These are phyloP conservation scores for Chrysocyon brachyurus DNA, from an alignment of 2,797 vertebrate genomes.

Conservation along the genomic window DNA sequence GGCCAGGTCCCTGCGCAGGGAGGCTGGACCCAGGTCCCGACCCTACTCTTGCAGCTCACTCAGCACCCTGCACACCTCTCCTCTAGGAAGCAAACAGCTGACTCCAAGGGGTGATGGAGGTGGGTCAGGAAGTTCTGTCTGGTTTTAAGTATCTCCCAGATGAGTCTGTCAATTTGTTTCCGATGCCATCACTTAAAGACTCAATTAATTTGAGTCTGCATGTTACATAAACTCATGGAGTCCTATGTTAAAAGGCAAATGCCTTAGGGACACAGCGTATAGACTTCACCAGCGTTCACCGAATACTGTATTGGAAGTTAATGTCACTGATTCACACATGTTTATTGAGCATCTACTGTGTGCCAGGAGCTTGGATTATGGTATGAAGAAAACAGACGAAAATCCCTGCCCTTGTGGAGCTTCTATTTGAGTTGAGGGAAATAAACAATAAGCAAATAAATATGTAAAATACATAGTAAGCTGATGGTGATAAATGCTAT, in stretches of 20 bases:
- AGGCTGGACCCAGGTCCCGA: not conserved
- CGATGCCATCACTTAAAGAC: not conserved
- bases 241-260: not conserved
- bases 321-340: not conserved
- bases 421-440: not conserved
- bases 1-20: rapidly evolving
- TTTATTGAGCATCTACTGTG: not conserved
- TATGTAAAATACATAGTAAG: not conserved
- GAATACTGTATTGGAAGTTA: not conserved
- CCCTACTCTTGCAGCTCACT: not conserved
- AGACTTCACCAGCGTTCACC: not conserved
- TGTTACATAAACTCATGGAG: not conserved
- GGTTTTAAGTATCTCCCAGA: not conserved
- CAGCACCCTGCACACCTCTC: rapidly evolving
- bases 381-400: too few relatives aligned
- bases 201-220: not conserved
- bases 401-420: not conserved
- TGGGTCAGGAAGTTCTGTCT: not conserved
- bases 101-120: not conserved
- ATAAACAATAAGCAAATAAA: not conserved
- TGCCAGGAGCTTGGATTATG: not conserved
- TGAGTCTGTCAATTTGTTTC: not conserved
- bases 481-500: not conserved
- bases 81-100: not conserved
- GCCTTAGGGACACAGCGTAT: not conserved